These are phyloP conservation scores for Corydoras sp. DNA, from an alignment of 2,113 vertebrate genomes.

Conservation along the genomic window DNA sequence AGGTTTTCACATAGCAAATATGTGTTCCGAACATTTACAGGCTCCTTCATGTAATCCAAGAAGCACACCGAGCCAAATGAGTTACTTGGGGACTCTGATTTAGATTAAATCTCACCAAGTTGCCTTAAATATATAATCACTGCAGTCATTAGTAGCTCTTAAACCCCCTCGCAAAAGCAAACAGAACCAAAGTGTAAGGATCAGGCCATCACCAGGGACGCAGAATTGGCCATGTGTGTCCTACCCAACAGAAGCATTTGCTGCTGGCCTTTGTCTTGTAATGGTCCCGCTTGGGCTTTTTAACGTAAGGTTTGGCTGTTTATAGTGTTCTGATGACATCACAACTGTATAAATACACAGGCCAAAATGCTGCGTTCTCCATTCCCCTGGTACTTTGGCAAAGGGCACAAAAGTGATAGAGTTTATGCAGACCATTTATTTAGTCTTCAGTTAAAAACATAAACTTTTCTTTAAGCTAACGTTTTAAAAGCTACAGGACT, in stretches of 20 bases:
- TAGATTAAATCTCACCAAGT: conserved; percentile 32
- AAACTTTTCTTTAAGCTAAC: conserved; percentile 62
- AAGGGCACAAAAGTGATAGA: conserved; percentile 44
- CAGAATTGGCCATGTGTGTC: conserved; percentile 28
- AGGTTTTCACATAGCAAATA: too few relatives aligned
- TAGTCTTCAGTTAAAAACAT: conserved; percentile 58
- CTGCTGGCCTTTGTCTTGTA: conserved; percentile 35
- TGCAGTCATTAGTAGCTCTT: conserved; percentile 35
- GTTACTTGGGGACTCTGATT: conserved; percentile 32
- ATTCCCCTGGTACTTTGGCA: conserved; percentile 42
- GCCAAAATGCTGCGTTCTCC: conserved; percentile 14
- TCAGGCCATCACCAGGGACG: conserved; percentile 19
- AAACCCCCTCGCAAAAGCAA: conserved; percentile 34
- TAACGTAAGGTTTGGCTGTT: conserved; percentile 55
- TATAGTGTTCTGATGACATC: conserved; percentile 61
- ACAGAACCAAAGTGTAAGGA: conserved; percentile 30
- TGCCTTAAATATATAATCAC: conserved; percentile 38
- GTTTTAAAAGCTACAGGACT: conserved; percentile 56
- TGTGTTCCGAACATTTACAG: conserved; percentile 3
- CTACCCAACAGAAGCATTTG: conserved; percentile 19
- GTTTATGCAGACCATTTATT: conserved; percentile 61
- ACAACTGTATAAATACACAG: conserved; percentile 61
- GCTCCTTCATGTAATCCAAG: conserved; percentile 9
- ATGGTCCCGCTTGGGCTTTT: conserved; percentile 35
- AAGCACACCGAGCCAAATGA: conserved; percentile 20